Evolutionary conservation across 2,888 invertebrate species (phyloP), one percentile per base, ranked within the genome.

Genomic region (Eristalis pertinax): DNA sequence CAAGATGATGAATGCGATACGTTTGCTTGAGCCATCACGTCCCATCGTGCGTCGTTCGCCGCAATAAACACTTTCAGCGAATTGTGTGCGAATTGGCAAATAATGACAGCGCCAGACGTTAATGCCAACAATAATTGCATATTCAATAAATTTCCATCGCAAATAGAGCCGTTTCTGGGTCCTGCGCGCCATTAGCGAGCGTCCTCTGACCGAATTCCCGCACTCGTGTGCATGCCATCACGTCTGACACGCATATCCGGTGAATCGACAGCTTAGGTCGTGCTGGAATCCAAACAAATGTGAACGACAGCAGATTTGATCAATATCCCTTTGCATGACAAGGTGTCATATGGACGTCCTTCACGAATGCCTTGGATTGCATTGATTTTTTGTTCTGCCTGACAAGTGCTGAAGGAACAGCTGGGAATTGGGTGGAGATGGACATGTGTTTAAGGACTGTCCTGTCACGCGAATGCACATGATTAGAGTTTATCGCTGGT

Each of bases 61-160:
- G 24, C 26, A 73, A 78, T 83, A 78, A 78, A 68, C 83, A 83
- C 83, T 58, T 73, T 11, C 32, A 1, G 22, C 22, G 32, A 63
- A 84, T 84, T 22, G 70, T 75, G 80, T 84, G 84, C 65, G 26
- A 84, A 84, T 72, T 79, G 41, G 26, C 50, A 84, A 79, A 79
- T 75, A 84, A 84, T 80, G 41, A 32, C 41, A 70, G 35, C 65
- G 67, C 32, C 65, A 70, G 84, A 75, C 75, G 43, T 64, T 63
- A 84, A 79, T 69, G 79, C 73, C 78, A 74, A 29, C 58, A 74
- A 60, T 79, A 43, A 84, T 84, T 84, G 84, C 79, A 69, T 24
- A 60, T 69, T 58, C 69, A 65, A 84, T 84, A 79, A 58, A 73
- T 64, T 64, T 64, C 24, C 64, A 73, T 35, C 56, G 63, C 43